phyloP scores from a whole-genome alignment of 1,140 invertebrate species.

The Chionoecetes opilio region DNA sequence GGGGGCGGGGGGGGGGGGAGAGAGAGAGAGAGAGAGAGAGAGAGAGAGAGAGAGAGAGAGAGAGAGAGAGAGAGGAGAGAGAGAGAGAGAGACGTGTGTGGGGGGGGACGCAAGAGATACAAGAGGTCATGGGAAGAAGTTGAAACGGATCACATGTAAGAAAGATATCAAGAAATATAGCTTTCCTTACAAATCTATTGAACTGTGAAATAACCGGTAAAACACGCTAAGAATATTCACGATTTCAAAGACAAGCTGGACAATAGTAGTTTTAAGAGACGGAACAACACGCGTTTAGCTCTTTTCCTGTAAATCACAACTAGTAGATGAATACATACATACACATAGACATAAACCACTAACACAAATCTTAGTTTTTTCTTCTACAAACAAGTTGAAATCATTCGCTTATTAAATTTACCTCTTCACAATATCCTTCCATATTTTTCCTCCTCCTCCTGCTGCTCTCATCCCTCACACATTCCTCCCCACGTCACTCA shows the following conservation, averaged over 20 bases:
- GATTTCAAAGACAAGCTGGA: no score
- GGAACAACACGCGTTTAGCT: no score
- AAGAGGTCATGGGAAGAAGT: neutral
- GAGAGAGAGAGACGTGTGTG: neutral
- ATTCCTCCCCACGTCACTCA: neutral
- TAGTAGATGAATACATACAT: no score
- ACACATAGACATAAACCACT: no score
- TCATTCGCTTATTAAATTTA: neutral
- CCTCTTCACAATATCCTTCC: neutral
- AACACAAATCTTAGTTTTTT: neutral
- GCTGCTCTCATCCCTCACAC: neutral
- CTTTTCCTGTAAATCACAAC: no score
- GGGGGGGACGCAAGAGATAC: neutral
- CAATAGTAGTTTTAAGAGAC: no score
- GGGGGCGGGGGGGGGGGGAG: neutral
- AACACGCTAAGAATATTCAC: no score
- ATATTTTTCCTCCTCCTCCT: neutral
- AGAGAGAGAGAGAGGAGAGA: constrained; percentile 49
- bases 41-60: constrained; percentile 57
- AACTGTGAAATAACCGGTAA: no score
- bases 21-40: constrained; percentile 55
- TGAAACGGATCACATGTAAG: neutral
- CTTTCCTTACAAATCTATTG: no score
- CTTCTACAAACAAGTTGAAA: neutral
- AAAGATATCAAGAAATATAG: neutral